A percentile compares a stretch with the other conserved stretches of the same genome.
These are phyloP conservation scores for Nesidiocoris tenuis DNA, from an alignment of 2,888 invertebrate genomes.

Conservation along the genomic window DNA sequence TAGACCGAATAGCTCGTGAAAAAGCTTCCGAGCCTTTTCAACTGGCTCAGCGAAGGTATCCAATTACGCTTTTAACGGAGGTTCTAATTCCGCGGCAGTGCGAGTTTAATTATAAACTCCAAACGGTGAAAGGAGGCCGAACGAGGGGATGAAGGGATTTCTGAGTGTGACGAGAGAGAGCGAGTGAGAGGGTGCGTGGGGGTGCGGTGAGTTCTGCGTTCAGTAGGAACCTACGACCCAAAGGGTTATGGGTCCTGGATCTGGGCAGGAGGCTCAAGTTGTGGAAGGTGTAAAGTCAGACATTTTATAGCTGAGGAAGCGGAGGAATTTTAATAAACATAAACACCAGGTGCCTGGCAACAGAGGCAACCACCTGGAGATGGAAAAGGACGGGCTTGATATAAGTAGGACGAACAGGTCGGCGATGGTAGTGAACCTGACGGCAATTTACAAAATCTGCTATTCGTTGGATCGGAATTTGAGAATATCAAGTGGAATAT, in stretches of 20 bases:
- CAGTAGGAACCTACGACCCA: neutral
- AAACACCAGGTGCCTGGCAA: neutral
- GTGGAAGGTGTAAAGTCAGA: constrained; percentile 17
- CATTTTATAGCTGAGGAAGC: constrained; percentile 29
- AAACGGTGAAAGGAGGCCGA: constrained; percentile 20
- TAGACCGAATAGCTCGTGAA: neutral
- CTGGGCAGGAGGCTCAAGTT: neutral
- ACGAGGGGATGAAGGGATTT: constrained; percentile 1
- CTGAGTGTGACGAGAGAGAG: neutral
- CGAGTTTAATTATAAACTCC: constrained; percentile 38
- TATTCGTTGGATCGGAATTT: neutral
- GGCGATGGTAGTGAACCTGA: neutral
- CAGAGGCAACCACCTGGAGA: neutral
- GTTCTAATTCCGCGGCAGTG: constrained; percentile 28
- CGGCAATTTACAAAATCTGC: neutral
- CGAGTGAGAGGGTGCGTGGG: too few relatives aligned
- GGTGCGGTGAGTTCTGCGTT: too few relatives aligned
- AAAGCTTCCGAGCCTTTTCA: neutral
- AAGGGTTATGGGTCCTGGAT: neutral
- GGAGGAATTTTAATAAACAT: constrained; percentile 18
- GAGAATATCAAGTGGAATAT: neutral
- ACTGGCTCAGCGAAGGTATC: constrained; percentile 18
- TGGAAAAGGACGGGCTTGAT: neutral
- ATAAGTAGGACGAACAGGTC: neutral
- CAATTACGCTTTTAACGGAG: constrained; percentile 26